These are phyloP conservation scores for Papilio demoleus DNA, from an alignment of 2,888 invertebrate genomes.

Conservation along the genomic window DNA sequence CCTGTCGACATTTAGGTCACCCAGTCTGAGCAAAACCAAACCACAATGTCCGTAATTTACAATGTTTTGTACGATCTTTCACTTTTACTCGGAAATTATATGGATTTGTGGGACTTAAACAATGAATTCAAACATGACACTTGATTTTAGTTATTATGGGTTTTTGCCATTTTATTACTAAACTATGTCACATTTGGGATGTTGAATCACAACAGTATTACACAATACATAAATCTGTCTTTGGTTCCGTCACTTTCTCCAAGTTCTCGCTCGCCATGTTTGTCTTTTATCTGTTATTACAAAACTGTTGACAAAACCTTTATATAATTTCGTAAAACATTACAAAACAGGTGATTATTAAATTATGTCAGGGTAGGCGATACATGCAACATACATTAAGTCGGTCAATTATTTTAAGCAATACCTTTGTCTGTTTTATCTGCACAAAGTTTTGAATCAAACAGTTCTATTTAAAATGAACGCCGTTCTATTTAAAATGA, in stretches of 20 bases:
- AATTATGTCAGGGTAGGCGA: slow-evolving; percentile 29
- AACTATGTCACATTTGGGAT: background rate
- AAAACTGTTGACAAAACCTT: slow-evolving; percentile 13
- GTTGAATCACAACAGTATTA: slow-evolving; percentile 17
- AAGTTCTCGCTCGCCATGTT: slow-evolving; percentile 33
- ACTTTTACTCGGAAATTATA: slow-evolving; percentile 17
- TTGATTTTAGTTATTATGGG: too few relatives aligned
- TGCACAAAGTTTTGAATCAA: background rate
- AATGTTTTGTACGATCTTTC: slow-evolving; percentile 25
- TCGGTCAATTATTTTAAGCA: slow-evolving; percentile 7
- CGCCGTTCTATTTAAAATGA: too few relatives aligned
- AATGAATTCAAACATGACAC: background rate
- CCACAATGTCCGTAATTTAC: slow-evolving; percentile 36
- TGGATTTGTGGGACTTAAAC: slow-evolving; percentile 15
- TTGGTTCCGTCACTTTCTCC: slow-evolving; percentile 37
- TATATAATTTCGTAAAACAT: slow-evolving; percentile 31
- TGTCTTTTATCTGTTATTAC: slow-evolving; percentile 32
- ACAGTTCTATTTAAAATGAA: background rate
- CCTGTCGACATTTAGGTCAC: slow-evolving; percentile 65
- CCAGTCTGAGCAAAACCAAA: slow-evolving; percentile 50
- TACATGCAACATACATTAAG: slow-evolving; percentile 4
- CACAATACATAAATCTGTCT: slow-evolving; percentile 28
- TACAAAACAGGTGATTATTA: slow-evolving; percentile 33
- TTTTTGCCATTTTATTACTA: background rate
- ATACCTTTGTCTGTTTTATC: background rate